Evolutionary conservation across 2,888 invertebrate species (phyloP).

Genomic region (Cerastis leucographa): DNA sequence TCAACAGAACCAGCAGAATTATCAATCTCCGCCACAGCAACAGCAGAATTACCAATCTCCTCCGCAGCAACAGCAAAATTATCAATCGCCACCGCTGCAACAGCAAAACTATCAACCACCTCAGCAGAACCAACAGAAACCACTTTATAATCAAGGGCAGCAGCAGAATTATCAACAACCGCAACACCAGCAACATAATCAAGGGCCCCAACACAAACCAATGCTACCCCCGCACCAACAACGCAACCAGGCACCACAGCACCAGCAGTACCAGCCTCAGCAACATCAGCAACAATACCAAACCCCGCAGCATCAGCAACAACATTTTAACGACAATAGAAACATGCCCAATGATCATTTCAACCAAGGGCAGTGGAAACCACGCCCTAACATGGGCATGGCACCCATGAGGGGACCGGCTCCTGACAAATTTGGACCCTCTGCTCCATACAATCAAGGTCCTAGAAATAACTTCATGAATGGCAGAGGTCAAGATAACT

Average conservation of each 20-base stretch:
- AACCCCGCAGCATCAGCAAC: conserved; percentile 31
- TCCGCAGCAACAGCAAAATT: conserved; percentile 26
- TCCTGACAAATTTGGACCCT: conserved; percentile 50
- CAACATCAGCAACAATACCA: conserved; percentile 51
- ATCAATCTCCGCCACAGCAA: conserved; percentile 23
- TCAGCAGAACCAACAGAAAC: conserved; percentile 31
- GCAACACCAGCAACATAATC: conserved; percentile 38
- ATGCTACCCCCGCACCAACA: conserved; percentile 25
- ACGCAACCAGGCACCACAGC: conserved; percentile 29
- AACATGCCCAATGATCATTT: conserved; percentile 52
- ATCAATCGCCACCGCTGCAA: conserved; percentile 13
- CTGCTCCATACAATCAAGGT: conserved; percentile 68
- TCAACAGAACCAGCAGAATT: conserved; percentile 28
- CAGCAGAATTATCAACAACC: conserved; percentile 24
- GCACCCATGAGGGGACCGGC: conserved; percentile 36
- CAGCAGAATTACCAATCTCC: conserved; percentile 16
- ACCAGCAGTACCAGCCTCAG: conserved; percentile 38
- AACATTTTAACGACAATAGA: conserved; percentile 51
- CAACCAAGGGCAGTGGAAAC: conserved; percentile 51
- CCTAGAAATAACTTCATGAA: conserved; percentile 75
- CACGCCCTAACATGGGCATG: conserved; percentile 32
- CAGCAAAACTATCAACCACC: conserved; percentile 28
- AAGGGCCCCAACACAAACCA: conserved; percentile 31
- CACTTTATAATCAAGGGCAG: conserved; percentile 2
- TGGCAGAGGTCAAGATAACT: conserved; percentile 69